A percentile compares a stretch with the other conserved stretches of the same genome.
Conservation (phyloP, 2,888 invertebrate genomes). For the Hyposoter didymator region DNA sequence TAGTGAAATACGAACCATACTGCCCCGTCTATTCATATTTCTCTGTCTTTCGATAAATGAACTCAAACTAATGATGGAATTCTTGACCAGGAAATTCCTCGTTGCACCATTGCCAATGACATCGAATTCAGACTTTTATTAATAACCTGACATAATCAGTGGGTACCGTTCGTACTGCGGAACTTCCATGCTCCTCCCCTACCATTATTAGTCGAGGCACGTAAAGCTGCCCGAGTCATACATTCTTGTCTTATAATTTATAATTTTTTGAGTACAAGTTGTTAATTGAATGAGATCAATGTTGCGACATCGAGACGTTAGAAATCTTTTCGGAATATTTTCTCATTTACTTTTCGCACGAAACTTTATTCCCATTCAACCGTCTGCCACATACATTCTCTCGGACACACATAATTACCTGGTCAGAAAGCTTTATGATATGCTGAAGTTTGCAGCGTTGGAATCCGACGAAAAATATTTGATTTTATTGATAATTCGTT, state of each 20-base stretch:
- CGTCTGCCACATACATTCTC: not conserved
- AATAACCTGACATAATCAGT: slow-evolving; percentile 26
- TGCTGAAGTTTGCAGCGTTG: too few relatives aligned
- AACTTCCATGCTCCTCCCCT: not conserved
- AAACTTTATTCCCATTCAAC: slow-evolving; percentile 37
- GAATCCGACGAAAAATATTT: too few relatives aligned
- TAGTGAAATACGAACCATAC: slow-evolving; percentile 34
- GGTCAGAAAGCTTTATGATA: slow-evolving; percentile 25
- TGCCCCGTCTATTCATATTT: slow-evolving; percentile 4
- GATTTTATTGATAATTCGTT: too few relatives aligned
- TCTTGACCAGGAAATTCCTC: slow-evolving; percentile 15
- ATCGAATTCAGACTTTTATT: slow-evolving; percentile 21
- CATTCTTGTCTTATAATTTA: slow-evolving; percentile 3
- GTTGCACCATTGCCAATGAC: slow-evolving; percentile 24
- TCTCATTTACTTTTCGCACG: slow-evolving; percentile 23
- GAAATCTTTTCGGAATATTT: not conserved
- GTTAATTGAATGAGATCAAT: not conserved
- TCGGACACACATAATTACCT: slow-evolving; percentile 27
- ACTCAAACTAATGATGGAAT: slow-evolving; percentile 20
- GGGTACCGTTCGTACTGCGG: not conserved
- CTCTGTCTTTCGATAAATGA: slow-evolving; percentile 24
- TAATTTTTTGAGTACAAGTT: not conserved
- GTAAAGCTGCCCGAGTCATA: not conserved
- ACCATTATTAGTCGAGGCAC: not conserved
- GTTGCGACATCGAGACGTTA: not conserved